Evolutionary conservation across 2,113 vertebrate genomes (phyloP), one percentile per base, ranked within the genome.

Genomic region (Otus sunia): DNA sequence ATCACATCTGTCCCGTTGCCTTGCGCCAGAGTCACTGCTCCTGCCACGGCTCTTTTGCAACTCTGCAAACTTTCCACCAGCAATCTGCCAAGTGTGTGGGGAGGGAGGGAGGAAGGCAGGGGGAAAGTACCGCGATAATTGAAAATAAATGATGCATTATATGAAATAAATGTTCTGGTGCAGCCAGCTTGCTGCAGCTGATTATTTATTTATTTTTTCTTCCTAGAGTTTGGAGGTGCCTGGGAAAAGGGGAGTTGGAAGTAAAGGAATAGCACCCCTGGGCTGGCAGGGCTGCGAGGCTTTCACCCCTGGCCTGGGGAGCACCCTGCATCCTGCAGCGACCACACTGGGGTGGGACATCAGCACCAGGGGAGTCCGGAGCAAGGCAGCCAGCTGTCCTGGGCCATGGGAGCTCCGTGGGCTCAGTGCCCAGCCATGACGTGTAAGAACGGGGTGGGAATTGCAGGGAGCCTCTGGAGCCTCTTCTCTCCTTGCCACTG

Each of bases 101-200:
- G 79, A 85, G 15, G 45, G 45, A 12, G 10, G 59, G 27, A 14
- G 8, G 41, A 22, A 49, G 53, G 43, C 20, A 12, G 47, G 45
- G 64, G 91, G 59, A 11, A 52, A 94, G 76, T 15, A 41, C 72
- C 80, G 6, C 0, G 58, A 93, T 98, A 97, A 98, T 97, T 98
- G 97, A 97, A 98, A 98, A 97, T 96, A 97, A 98, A 98, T 96
- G 98, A 82, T 93, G 97, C 96, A 92, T 98, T 88, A 71, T 89
- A 81, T 90, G 93, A 97, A 95, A 98, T 91, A 71, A 97, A 96
- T 87, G 94, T 95, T 72, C 95, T 90, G 94, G 75, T 73, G 88
- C 77, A 96, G 91, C 69, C 25, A 8, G 63, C 86, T 91, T 58
- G 72, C 94, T 95, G 90, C 49, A 5, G 86, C 52, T 60, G 26